Percentiles rank a stretch among this genome's conserved stretches.
phyloP scores from a whole-genome alignment of 1,140 invertebrate genomes.

The Thaumetopoea pityocampa region DNA sequence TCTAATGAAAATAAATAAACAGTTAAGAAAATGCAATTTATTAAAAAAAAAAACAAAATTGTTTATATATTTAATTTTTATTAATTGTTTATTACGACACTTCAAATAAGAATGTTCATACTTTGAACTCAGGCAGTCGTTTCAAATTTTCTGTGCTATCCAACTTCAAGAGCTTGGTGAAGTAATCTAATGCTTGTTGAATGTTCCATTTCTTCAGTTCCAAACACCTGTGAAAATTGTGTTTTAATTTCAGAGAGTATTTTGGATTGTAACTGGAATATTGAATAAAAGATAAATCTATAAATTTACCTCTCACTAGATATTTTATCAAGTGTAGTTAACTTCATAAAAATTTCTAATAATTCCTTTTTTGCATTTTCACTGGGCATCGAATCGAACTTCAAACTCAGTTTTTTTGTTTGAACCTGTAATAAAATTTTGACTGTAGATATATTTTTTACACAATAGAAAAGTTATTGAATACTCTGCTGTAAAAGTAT shows the following conservation, averaged over 20 bases:
- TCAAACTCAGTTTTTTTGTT: slow-evolving; percentile 33
- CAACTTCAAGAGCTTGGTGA: slow-evolving; percentile 29
- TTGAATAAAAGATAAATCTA: not conserved
- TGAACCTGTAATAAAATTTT: slow-evolving; percentile 48
- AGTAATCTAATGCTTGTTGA: slow-evolving; percentile 44
- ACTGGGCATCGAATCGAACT: slow-evolving; percentile 43
- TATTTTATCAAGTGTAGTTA: slow-evolving; percentile 40
- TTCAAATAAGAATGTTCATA: no score
- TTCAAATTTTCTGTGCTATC: slow-evolving; percentile 14
- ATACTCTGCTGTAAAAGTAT: slow-evolving; percentile 5
- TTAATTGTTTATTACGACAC: no score
- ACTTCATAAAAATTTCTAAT: slow-evolving; percentile 45
- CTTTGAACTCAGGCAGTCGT: no score
- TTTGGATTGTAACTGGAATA: not conserved
- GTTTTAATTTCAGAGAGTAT: not conserved
- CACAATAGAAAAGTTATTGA: no score
- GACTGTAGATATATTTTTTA: no score
- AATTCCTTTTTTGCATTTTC: slow-evolving; percentile 41
- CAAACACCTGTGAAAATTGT: slow-evolving; percentile 45
- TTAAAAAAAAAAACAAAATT: no score
- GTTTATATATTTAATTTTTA: no score
- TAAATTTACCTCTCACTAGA: slow-evolving; percentile 34
- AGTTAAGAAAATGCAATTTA: no score
- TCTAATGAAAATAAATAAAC: no score
- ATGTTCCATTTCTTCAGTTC: slow-evolving; percentile 51